Conservation (phyloP, 2,113 vertebrate species). For the Strigops habroptila region DNA sequence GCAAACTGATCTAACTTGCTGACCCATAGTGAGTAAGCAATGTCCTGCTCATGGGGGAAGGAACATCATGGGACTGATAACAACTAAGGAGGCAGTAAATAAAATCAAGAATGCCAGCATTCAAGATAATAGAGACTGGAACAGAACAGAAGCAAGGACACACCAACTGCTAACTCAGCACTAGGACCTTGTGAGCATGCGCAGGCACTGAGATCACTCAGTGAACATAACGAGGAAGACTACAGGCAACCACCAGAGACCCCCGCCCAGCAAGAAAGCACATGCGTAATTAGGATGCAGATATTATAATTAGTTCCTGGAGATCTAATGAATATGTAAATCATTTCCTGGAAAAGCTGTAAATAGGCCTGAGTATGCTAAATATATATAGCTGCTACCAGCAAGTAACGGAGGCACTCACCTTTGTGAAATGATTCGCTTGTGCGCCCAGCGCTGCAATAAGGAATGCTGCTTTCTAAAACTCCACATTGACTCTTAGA, state of each 20-base stretch:
- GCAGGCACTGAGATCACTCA: not conserved
- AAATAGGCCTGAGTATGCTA: too few species aligned
- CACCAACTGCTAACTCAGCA: not conserved
- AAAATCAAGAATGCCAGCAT: not conserved
- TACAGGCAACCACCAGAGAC: not conserved
- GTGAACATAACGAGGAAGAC: not conserved
- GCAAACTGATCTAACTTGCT: not conserved
- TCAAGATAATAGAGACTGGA: not conserved
- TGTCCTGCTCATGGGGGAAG: not conserved
- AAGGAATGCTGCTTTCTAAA: too few species aligned
- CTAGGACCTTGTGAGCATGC: not conserved
- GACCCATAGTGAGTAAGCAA: not conserved
- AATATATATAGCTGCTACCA: too few species aligned
- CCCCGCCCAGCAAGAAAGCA: not conserved
- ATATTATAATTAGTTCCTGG: not conserved
- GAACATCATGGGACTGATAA: not conserved
- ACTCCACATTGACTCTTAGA: too few species aligned
- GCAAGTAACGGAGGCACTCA: too few species aligned
- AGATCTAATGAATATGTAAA: not conserved
- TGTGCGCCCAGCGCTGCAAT: too few species aligned
- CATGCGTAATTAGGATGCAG: not conserved
- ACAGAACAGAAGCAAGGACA: not conserved
- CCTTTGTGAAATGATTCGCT: too few species aligned
- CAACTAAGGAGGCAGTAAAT: not conserved
- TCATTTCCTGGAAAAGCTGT: not conserved